Evolutionary conservation across 2,888 invertebrate species (phyloP).

Genomic region (Apamea monoglypha): DNA sequence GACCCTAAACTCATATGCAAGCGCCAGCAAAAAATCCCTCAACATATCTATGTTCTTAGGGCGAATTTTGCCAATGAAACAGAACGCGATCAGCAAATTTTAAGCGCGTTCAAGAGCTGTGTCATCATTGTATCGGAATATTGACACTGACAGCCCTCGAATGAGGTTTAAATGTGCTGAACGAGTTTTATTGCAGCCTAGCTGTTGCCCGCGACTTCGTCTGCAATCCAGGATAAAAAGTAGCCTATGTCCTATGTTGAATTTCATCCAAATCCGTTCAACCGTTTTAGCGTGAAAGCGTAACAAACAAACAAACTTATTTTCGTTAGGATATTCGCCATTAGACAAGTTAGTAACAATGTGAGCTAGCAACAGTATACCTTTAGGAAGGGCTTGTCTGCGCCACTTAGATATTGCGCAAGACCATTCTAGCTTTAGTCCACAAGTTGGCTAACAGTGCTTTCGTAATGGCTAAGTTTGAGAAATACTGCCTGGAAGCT

Average conservation of each 20-base stretch:
- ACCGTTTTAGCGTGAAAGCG: too few relatives aligned
- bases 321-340: background rate
- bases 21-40: background rate
- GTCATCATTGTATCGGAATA: background rate
- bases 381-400: conserved; percentile 47
- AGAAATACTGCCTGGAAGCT: conserved; percentile 34
- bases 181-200: background rate
- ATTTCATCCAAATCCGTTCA: too few relatives aligned
- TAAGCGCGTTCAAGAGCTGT: background rate
- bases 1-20: background rate
- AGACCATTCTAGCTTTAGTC: conserved; percentile 35
- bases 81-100: background rate
- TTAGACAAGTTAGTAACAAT: background rate
- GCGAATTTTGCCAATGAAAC: background rate
- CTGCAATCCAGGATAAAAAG: too few relatives aligned
- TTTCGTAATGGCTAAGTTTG: conserved; percentile 46
- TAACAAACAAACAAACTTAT: too few relatives aligned
- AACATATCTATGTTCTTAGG: background rate
- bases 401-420: conserved; percentile 44
- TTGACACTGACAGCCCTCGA: background rate
- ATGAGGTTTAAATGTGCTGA: background rate
- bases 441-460: conserved; percentile 33
- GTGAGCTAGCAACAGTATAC: background rate
- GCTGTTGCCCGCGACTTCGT: too few relatives aligned
- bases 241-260: too few relatives aligned